These are phyloP conservation scores for Pseudobourletiella spinata DNA, from an alignment of 1,140 invertebrate species.

Conservation along the genomic window DNA sequence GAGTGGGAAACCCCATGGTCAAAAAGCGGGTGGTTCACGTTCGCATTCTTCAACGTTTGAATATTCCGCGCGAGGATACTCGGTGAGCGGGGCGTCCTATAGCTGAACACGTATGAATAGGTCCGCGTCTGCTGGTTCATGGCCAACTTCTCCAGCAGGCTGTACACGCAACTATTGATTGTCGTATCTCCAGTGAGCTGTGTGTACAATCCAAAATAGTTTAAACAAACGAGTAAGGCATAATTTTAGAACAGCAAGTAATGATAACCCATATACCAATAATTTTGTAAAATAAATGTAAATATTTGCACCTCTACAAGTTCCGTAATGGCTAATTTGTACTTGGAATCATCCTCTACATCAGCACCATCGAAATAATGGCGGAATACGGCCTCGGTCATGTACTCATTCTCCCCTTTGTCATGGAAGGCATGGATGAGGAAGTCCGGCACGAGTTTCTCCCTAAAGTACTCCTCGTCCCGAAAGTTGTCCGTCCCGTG, in stretches of 20 bases:
- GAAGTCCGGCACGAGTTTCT: constrained; percentile 12
- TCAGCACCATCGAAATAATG: constrained; percentile 28
- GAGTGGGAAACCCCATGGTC: constrained; percentile 19
- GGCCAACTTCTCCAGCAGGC: constrained; percentile 25
- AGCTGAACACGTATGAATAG: constrained; percentile 28
- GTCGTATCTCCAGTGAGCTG: not conserved
- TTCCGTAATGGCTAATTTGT: constrained; percentile 18
- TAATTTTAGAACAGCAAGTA: not conserved
- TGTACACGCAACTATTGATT: constrained; percentile 20
- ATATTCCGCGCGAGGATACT: constrained; percentile 5
- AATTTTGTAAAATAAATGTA: no score
- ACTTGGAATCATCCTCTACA: constrained; percentile 6
- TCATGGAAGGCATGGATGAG: constrained; percentile 4
- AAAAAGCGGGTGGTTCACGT: constrained; percentile 24
- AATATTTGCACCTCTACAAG: constrained; percentile 15
- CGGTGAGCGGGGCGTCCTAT: constrained; percentile 25
- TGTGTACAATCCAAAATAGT: no score
- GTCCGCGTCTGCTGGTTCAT: not conserved
- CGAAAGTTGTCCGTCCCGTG: constrained; percentile 22
- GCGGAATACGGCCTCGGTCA: constrained; percentile 9
- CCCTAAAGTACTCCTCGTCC: constrained; percentile 23
- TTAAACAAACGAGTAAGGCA: not conserved
- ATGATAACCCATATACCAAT: no score
- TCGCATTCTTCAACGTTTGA: not conserved
- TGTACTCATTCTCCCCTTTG: constrained; percentile 6